Conservation (phyloP, 2,113 vertebrate species). For the Xiphophorus hellerii region DNA sequence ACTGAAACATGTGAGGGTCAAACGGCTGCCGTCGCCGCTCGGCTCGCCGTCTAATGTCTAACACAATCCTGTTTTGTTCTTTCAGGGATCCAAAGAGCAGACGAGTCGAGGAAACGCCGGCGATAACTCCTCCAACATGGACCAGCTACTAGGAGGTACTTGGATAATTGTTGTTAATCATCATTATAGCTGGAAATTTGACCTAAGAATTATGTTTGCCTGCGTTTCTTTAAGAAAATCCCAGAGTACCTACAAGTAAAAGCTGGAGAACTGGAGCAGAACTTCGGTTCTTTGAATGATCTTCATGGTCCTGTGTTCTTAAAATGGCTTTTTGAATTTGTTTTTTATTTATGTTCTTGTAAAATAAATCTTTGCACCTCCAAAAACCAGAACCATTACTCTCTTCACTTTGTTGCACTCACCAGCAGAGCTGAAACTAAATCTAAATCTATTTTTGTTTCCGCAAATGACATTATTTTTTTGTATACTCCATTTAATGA, state of each 20-base stretch:
- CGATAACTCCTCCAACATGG: constrained; percentile 80
- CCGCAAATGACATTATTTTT: no score
- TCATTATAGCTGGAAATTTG: not conserved
- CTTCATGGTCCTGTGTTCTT: no score
- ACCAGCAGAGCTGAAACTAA: no score
- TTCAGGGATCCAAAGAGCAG: constrained; percentile 80
- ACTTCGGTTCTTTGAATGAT: not conserved
- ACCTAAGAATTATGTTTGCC: not conserved
- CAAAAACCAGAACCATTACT: not conserved
- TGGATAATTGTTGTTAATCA: no score
- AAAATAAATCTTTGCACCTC: not conserved
- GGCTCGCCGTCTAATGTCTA: not conserved
- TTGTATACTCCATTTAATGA: no score
- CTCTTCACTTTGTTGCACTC: no score
- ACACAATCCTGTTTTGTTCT: constrained; percentile 36
- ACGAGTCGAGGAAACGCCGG: constrained; percentile 65
- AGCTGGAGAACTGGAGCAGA: no score
- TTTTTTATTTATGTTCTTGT: not conserved
- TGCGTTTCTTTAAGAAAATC: not conserved
- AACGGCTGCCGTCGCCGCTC: not conserved
- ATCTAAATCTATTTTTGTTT: no score
- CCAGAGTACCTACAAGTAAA: not conserved
- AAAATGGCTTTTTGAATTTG: no score
- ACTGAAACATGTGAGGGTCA: constrained; percentile 41
- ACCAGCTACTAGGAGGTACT: constrained; percentile 73